A percentile compares a stretch with the other conserved stretches of the same genome.
These are phyloP conservation scores for Fistularia tabacaria DNA, from an alignment of 2,797 vertebrate genomes.

Conservation along the genomic window DNA sequence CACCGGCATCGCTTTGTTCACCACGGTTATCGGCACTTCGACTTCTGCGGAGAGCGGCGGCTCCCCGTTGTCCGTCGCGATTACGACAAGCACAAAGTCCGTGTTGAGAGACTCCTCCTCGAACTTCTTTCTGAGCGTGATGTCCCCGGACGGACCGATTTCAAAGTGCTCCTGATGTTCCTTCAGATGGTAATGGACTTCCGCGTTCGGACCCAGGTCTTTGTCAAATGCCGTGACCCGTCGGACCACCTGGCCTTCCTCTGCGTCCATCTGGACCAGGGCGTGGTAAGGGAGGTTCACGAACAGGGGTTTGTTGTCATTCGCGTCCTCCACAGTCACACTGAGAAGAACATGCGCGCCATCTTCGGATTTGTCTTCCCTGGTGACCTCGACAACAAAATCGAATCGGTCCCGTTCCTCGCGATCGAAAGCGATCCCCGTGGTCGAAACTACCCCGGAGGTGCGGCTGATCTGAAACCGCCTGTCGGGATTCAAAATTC, in stretches of 20 bases:
- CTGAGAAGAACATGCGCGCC: conserved; percentile 85
- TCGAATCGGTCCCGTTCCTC: conserved; percentile 86
- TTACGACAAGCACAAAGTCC: conserved; percentile 83
- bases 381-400: conserved; percentile 89
- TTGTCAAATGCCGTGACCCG: conserved; percentile 88
- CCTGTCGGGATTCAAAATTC: conserved; percentile 90
- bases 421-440: conserved; percentile 89
- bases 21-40: conserved; percentile 84
- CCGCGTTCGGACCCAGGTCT: conserved; percentile 83
- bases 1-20: conserved; percentile 93
- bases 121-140: conserved; percentile 86
- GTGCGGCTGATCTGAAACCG: conserved; percentile 90
- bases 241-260: conserved; percentile 82
- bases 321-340: conserved; percentile 85
- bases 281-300: conserved; percentile 94
- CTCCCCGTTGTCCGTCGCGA: conserved; percentile 87
- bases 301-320: conserved; percentile 91
- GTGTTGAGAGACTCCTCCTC: conserved; percentile 85
- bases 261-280: conserved; percentile 85
- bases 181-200: conserved; percentile 84
- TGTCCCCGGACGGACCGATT: conserved; percentile 82
- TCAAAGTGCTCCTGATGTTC: conserved; percentile 87
- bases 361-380: conserved; percentile 77
- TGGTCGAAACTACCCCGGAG: conserved; percentile 92
- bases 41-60: conserved; percentile 84